Evolutionary conservation across 2,888 invertebrate species (phyloP), one percentile per base, ranked within the genome.

Genomic region (Nephrotoma flavescens): DNA sequence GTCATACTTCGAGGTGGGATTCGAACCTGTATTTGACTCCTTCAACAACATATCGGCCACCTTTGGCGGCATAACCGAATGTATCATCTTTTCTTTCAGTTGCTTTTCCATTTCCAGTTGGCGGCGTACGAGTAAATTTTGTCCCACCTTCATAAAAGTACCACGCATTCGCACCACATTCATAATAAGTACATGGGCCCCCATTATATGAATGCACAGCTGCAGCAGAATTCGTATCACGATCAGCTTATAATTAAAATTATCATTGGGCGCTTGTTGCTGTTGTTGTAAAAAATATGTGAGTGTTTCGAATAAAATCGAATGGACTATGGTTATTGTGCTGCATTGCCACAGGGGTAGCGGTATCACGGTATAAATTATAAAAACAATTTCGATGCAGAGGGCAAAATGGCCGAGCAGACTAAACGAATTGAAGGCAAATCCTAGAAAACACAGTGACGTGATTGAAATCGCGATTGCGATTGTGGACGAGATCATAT

Each of bases 141-240:
- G 98, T 0, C 98, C 98, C 86, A 96, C 97, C 93, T 98, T 98
- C 96, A 98, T 97, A 92, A 98, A 98, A 5, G 98, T 98, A 89
- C 98, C 98, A 86, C 98, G 94, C 95, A 97, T 97, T 88, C 98
- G 94, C 15, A 98, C 97, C 91, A 96, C 95, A 86, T 96, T 96
- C 96, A 98, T 98, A 88, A 98, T 94, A 90, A 97, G 95, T 89
- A 98, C 97, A 92, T 98, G 98, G 88, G 98, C 93, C 87, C 98
- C 98, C 88, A 99, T 96, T 87, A 98, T 92, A 92, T 99, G 98
- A 88, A 98, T 96, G 91, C 97, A 96, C 86, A 97, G 90, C 90
- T 98, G 98, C 88, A 97, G 94, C 88, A 98, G 92, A 87, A 96
- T 92, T 89, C 97, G 93, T 45, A 96, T 94, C 88, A 94, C 92